Conservation (phyloP, 2,797 vertebrate genomes). For the Rhyacichthys aspro region DNA sequence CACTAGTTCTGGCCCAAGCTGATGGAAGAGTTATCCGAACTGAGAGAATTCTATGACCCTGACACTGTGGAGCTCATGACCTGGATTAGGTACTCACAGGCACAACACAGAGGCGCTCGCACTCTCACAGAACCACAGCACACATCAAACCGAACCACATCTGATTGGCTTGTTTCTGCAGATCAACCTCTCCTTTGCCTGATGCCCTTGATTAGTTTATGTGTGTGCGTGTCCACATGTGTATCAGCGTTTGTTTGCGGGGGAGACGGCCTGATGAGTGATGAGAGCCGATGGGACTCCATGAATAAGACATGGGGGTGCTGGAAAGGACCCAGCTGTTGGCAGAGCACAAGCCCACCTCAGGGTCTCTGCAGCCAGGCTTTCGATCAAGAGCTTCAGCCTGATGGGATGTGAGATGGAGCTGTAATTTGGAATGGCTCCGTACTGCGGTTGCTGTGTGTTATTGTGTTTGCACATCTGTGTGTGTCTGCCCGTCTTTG, state of each 20-base stretch:
- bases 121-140: conserved; percentile 18
- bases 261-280: conserved; percentile 50
- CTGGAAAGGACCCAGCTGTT: conserved; percentile 73
- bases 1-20: conserved; percentile 92
- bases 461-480: conserved; percentile 38
- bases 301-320: conserved; percentile 67
- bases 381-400: conserved; percentile 57
- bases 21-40: conserved; percentile 91
- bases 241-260: conserved; percentile 25
- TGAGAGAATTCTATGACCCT: conserved; percentile 98
- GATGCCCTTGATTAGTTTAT: conserved; percentile 53
- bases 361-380: conserved; percentile 41
- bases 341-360: conserved; percentile 58
- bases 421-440: conserved; percentile 48
- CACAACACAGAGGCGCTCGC: conserved; percentile 14
- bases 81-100: conserved; percentile 91
- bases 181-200: conserved; percentile 42
- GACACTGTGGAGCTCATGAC: conserved; percentile 99
- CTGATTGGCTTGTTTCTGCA: conserved; percentile 56
- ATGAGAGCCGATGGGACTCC: conserved; percentile 64
- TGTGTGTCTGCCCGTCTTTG: conserved; percentile 29
- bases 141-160: conserved; percentile 51
- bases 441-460: conserved; percentile 15
- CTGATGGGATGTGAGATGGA: conserved; percentile 50
- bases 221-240: conserved; percentile 15